phyloP scores from a whole-genome alignment of 2,797 vertebrate genomes.

The Centropyge bicolor region DNA sequence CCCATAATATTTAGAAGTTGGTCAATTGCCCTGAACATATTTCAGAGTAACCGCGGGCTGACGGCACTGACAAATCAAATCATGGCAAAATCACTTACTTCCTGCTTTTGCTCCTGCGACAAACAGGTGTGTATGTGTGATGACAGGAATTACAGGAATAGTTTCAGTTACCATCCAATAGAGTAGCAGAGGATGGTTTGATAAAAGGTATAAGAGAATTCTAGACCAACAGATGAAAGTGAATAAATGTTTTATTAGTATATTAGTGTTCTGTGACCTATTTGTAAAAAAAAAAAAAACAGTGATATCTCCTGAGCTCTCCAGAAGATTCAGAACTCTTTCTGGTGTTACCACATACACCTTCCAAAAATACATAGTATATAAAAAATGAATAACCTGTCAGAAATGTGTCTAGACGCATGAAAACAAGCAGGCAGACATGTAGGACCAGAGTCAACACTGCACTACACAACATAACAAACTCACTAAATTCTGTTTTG shows the following conservation, averaged over 20 bases:
- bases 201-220: neutral
- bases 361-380: neutral
- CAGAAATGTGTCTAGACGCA: neutral
- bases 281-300: neutral
- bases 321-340: neutral
- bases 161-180: slow-evolving; percentile 1
- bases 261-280: neutral
- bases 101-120: slow-evolving; percentile 67
- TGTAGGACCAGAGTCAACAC: neutral
- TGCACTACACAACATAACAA: neutral
- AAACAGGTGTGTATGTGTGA: neutral
- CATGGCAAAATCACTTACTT: slow-evolving; percentile 91
- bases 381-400: neutral
- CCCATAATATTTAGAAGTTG: slow-evolving; percentile 80
- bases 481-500: slow-evolving; percentile 21
- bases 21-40: slow-evolving; percentile 88
- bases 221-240: neutral
- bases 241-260: neutral
- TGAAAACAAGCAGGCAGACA: neutral
- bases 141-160: neutral
- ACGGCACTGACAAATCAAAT: slow-evolving; percentile 93
- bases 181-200: neutral
- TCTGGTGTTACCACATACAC: neutral
- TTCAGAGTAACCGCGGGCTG: slow-evolving; percentile 87
- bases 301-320: neutral